Conservation (phyloP, 2,888 invertebrate genomes). For the Platynereis dumerilii region DNA sequence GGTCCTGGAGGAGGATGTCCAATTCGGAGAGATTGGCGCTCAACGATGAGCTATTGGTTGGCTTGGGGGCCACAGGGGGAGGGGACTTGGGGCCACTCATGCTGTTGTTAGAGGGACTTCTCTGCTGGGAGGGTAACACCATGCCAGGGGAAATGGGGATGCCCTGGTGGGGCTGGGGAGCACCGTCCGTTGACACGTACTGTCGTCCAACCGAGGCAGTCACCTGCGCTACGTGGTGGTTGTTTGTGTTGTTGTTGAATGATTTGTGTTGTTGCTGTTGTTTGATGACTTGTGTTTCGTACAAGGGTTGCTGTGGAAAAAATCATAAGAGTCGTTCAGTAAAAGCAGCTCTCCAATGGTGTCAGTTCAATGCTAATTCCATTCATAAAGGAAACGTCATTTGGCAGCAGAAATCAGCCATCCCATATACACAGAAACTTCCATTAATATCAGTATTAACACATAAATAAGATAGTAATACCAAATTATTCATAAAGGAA, state of each 20-base stretch:
- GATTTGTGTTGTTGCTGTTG: background rate
- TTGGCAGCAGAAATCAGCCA: too few species aligned
- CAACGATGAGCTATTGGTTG: constrained; percentile 41
- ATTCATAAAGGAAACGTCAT: too few species aligned
- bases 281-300: constrained; percentile 1
- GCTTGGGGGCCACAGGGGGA: constrained; percentile 8
- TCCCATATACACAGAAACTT: too few species aligned
- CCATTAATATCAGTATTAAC: too few species aligned
- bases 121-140: background rate
- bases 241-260: background rate
- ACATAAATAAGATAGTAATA: too few species aligned
- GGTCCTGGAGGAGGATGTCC: constrained; percentile 88
- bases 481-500: too few species aligned
- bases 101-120: background rate
- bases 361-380: too few species aligned
- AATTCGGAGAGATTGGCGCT: constrained; percentile 85
- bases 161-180: constrained; percentile 15
- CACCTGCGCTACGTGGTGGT: background rate
- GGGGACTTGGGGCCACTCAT: background rate
- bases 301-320: background rate
- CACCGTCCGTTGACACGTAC: background rate
- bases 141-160: constrained; percentile 6
- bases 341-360: too few species aligned
- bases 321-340: too few species aligned
- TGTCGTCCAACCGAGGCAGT: too few species aligned